Conservation (phyloP, 1,140 invertebrate species). For the Bombus fervidus region DNA sequence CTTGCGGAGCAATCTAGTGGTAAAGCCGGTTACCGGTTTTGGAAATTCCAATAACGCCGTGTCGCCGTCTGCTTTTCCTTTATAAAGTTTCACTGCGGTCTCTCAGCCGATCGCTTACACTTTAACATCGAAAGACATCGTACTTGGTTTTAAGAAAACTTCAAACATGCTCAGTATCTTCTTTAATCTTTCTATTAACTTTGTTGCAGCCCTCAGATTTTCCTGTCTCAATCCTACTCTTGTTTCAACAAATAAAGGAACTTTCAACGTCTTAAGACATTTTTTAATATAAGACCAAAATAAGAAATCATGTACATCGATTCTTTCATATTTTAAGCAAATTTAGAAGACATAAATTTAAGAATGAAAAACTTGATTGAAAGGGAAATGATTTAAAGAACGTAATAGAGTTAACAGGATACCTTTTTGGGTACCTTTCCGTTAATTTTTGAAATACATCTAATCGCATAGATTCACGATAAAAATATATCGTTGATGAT, state of each 20-base stretch:
- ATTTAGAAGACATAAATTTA: neutral
- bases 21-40: conserved; percentile 81
- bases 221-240: neutral
- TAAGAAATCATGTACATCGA: neutral
- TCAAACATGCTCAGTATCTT: neutral
- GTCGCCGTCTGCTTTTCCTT: conserved; percentile 59
- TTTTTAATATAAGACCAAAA: neutral
- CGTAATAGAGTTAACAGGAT: neutral
- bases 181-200: neutral
- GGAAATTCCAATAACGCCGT: conserved; percentile 75
- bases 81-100: conserved; percentile 44
- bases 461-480: neutral
- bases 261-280: neutral
- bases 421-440: fast-evolving
- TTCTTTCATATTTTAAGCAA: neutral
- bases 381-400: neutral
- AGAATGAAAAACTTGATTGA: no score
- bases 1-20: conserved; percentile 82
- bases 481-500: neutral
- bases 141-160: neutral
- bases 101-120: conserved; percentile 25
- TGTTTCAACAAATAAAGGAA: neutral
- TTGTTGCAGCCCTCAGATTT: neutral
- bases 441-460: neutral
- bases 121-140: conserved; percentile 1